Base-by-base conservation (phyloP, 2,888 invertebrate species). In the Dicyrtoma fusca region DNA sequence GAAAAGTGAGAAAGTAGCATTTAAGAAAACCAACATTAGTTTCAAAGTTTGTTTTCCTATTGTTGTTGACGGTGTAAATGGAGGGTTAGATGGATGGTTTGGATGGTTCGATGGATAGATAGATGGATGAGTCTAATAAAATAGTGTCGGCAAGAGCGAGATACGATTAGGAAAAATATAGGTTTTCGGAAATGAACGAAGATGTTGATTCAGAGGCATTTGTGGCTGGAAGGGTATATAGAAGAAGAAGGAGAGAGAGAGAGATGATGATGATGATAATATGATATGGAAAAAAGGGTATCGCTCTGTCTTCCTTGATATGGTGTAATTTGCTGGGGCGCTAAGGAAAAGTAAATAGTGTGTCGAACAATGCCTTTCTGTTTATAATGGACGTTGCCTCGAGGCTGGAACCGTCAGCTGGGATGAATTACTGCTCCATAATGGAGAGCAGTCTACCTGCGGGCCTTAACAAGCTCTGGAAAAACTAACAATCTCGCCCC, bases 401-500 rank as follows among this genome's bases (percentile, higher is more conserved):
- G 69, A 75, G 79, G 76, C 74, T 72, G 64, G 71, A 77, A 78
- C 79, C 80, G 80, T 80, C 80, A 80, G 76, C 77, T 80, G 80
- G 78, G 72, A 80, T 79, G 77, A 80, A 80, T 80, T 80, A 80
- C 80, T 77, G 79, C 79, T 77, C 78, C 77, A 79, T 80, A 80
- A 80, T 79, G 75, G 79, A 80, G 79, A 76, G 76, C 34, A 68
- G 55, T 77, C 75, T 77, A 80, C 78, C 80, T 80, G 77, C 76
- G 77, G 78, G 76, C 76, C 76, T 76, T 78, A 80, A 79, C 79
- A 80, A 78, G 78, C 75, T 61, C 68, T 75, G 55, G 80, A 80
- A 80, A 80, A 80, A 80, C 80, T 80, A 80, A 80, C 80, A 80
- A 79, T 78, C 80, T 80, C 77, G 79, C 78, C 80, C 78, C 77